Percentiles rank a stretch among this genome's conserved stretches.
These are phyloP conservation scores for Rhynchonycteris naso DNA, from an alignment of 2,797 vertebrate species.

Conservation along the genomic window DNA sequence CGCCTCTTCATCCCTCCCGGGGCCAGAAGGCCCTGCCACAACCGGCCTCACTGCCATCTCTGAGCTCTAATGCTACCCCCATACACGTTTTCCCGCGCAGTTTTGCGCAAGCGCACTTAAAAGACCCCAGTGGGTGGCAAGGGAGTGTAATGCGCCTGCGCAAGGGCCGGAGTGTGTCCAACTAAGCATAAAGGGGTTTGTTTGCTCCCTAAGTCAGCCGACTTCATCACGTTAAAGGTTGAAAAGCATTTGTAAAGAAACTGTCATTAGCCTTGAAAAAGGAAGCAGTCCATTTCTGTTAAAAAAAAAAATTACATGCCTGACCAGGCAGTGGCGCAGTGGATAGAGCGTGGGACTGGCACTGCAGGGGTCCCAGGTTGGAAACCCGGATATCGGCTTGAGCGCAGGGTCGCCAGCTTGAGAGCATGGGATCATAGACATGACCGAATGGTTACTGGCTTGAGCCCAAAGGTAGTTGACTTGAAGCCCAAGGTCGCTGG, in stretches of 20 bases:
- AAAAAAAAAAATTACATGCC: background rate
- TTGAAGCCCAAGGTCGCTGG: no score
- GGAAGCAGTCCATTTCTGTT: background rate
- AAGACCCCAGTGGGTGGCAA: rapidly evolving
- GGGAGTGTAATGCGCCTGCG: background rate
- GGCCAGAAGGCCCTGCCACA: rapidly evolving
- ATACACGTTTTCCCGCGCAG: slow-evolving; percentile 46
- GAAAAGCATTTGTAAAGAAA: background rate
- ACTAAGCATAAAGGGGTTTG: no score
- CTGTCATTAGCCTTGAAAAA: background rate
- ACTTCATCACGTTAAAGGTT: rapidly evolving
- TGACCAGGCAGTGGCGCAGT: no score
- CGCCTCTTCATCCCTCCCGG: background rate
- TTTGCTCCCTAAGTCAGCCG: background rate
- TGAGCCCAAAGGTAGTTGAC: no score
- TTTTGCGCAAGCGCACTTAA: slow-evolving; percentile 54
- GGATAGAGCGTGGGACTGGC: no score
- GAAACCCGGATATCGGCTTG: no score
- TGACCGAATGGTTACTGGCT: no score
- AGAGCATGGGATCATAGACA: no score
- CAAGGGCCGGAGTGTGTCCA: rapidly evolving
- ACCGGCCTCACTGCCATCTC: background rate
- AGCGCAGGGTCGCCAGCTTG: no score
- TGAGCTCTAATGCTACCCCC: rapidly evolving
- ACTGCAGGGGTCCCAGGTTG: no score